A percentile compares a stretch with the other conserved stretches of the same genome.
Conservation (phyloP, 1,140 invertebrate genomes). For the Drosophila jambulina region DNA sequence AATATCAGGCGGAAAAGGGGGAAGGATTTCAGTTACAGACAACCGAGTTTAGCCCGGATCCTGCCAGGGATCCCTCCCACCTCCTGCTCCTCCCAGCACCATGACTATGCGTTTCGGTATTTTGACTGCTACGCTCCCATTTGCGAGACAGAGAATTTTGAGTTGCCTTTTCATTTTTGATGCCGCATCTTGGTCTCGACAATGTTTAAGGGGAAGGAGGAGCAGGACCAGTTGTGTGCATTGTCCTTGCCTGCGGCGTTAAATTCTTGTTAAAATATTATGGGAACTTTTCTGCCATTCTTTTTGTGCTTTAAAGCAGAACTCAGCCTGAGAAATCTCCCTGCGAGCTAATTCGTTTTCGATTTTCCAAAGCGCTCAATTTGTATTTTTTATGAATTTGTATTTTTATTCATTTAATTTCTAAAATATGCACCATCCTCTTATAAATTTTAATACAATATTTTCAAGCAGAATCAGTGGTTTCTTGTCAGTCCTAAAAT, state of each 20-base stretch:
- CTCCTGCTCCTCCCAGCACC: constrained; percentile 8
- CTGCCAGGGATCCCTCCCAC: neutral
- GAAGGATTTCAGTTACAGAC: constrained; percentile 30
- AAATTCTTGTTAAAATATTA: constrained; percentile 80
- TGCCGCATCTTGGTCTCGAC: constrained; percentile 61
- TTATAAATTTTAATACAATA: neutral
- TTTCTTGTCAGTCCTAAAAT: neutral
- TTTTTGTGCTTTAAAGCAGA: constrained; percentile 47
- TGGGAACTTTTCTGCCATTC: constrained; percentile 62
- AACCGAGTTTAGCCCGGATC: neutral
- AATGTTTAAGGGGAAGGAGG: constrained; percentile 18
- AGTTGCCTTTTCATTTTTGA: constrained; percentile 66
- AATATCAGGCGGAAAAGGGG: neutral
- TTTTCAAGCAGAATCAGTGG: neutral
- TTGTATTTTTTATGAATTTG: no score
- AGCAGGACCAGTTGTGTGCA: constrained; percentile 32
- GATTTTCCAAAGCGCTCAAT: neutral
- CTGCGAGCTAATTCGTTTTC: neutral
- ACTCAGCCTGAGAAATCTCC: constrained; percentile 24
- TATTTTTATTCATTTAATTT: neutral
- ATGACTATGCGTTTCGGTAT: constrained; percentile 64
- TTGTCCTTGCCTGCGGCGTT: constrained; percentile 71
- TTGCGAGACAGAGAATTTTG: constrained; percentile 55
- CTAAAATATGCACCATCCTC: neutral
- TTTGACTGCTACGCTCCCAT: constrained; percentile 66